Conservation (phyloP, 1,140 invertebrate species). For the Neuroterus valhalla region DNA sequence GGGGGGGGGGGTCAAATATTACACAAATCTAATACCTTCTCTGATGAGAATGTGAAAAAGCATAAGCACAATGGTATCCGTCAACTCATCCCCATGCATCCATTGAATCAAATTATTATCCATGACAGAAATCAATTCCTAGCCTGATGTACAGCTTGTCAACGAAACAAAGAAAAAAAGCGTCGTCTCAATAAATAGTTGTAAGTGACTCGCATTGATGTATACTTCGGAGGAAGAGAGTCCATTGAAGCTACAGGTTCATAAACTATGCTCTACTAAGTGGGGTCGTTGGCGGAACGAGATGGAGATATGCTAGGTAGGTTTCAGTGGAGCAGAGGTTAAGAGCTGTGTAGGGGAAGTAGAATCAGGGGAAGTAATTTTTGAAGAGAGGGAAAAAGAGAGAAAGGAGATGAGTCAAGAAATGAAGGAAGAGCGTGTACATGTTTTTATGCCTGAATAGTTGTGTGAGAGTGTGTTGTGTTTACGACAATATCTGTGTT, state of each 20-base stretch:
- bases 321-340: constrained; percentile 55
- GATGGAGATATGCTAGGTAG: constrained; percentile 52
- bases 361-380: constrained; percentile 33
- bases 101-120: no score
- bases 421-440: constrained; percentile 33
- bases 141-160: neutral
- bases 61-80: no score
- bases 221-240: constrained; percentile 33
- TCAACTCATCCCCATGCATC: no score
- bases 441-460: neutral
- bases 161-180: neutral
- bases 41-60: no score
- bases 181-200: constrained; percentile 1
- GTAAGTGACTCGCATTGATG: constrained; percentile 1
- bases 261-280: constrained; percentile 61
- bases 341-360: constrained; percentile 49
- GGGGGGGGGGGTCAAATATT: no score
- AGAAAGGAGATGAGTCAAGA: constrained; percentile 13
- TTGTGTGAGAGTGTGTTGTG: constrained; percentile 23
- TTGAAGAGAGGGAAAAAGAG: constrained; percentile 8
- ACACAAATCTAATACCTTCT: no score
- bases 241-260: constrained; percentile 65
- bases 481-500: neutral
- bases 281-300: constrained; percentile 55
- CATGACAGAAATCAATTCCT: no score